phyloP scores from a whole-genome alignment of 2,888 invertebrate species.

The Agelastica alni region DNA sequence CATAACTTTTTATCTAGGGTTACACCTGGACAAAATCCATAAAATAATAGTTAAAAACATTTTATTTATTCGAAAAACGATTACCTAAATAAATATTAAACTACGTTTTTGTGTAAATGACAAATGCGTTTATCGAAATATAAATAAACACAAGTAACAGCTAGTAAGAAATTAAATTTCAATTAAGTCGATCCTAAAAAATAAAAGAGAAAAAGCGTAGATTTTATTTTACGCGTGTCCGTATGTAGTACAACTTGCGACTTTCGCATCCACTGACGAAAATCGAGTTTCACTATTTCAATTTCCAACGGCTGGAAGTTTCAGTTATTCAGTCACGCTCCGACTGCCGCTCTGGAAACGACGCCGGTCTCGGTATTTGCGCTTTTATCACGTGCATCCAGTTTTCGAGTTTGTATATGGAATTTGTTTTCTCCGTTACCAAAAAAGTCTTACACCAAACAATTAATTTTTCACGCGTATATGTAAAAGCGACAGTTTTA shows the following conservation, averaged over 20 bases:
- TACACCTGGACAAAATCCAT: too few relatives aligned
- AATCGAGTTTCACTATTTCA: conserved; percentile 16
- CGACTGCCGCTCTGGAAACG: conserved; percentile 9
- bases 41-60: too few relatives aligned
- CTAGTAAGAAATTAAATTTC: neutral
- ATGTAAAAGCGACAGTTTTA: too few relatives aligned
- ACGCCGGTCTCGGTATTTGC: conserved; percentile 1
- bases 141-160: neutral
- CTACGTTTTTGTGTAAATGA: too few relatives aligned
- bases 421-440: too few relatives aligned
- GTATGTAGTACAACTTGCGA: neutral
- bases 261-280: conserved; percentile 5
- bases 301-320: conserved; percentile 11
- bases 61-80: too few relatives aligned
- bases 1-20: too few relatives aligned
- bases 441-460: too few relatives aligned
- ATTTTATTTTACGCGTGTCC: conserved; percentile 6
- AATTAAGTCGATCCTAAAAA: neutral
- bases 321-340: conserved; percentile 18
- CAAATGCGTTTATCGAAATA: too few relatives aligned
- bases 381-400: conserved; percentile 21
- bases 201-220: neutral
- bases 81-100: too few relatives aligned
- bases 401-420: conserved; percentile 11
- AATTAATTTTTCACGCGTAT: too few relatives aligned